phyloP scores from a whole-genome alignment of 2,888 invertebrate genomes.

The Sceliomorpha sp. region DNA sequence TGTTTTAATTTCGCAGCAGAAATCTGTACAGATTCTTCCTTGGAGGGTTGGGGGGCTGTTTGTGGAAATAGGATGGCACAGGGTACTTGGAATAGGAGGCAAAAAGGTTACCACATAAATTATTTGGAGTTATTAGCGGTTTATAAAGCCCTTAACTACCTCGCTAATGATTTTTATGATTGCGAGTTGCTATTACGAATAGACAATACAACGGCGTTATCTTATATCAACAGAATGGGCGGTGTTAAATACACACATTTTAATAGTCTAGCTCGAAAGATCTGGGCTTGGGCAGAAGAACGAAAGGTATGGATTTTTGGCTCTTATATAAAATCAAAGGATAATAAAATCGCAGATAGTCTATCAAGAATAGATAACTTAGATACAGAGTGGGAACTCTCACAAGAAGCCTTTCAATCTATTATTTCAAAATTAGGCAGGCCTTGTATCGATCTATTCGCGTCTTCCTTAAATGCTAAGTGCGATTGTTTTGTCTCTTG shows the following conservation, averaged over 20 bases:
- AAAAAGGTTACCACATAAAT: conserved; percentile 49
- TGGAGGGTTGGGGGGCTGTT: conserved; percentile 55
- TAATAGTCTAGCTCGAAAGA: too few relatives aligned
- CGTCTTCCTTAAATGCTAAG: conserved; percentile 8
- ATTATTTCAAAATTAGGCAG: neutral
- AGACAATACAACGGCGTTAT: too few relatives aligned
- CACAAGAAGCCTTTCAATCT: neutral
- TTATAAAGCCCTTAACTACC: conserved; percentile 38
- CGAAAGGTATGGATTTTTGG: neutral
- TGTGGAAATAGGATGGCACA: conserved; percentile 17
- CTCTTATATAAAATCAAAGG: neutral
- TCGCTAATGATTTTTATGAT: conserved; percentile 17
- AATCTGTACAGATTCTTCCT: conserved; percentile 46
- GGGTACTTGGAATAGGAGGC: conserved; percentile 45
- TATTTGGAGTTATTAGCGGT: conserved; percentile 35
- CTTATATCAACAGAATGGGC: too few relatives aligned
- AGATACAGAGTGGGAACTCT: too few relatives aligned
- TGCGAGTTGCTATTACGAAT: conserved; percentile 1
- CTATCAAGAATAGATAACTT: neutral
- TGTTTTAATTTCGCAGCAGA: conserved; percentile 8
- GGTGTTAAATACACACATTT: neutral
- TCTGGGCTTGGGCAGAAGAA: too few relatives aligned
- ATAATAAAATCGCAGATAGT: neutral
- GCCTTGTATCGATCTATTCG: too few relatives aligned
- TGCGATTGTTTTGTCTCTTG: conserved; percentile 1